phyloP scores from a whole-genome alignment of 2,888 invertebrate genomes.

The Pseudococcus longispinus region DNA sequence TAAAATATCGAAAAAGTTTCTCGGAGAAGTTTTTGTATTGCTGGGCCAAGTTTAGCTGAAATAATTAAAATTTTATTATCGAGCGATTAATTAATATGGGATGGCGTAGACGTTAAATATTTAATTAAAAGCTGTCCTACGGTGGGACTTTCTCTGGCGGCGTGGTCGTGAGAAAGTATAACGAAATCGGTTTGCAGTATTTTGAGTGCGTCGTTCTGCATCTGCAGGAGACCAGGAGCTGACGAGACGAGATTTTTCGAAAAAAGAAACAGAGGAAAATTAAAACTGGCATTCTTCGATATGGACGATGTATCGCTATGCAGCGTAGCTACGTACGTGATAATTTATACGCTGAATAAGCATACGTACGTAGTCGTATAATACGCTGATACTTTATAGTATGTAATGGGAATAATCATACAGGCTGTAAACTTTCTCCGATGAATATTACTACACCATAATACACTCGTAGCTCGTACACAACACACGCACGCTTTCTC shows the following conservation, averaged over 20 bases:
- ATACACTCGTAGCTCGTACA: no score
- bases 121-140: conserved; percentile 21
- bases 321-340: neutral
- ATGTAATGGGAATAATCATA: conserved; percentile 31
- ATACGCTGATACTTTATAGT: neutral
- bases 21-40: neutral
- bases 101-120: neutral
- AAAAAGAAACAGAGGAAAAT: neutral
- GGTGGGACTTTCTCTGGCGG: conserved; percentile 2
- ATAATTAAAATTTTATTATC: conserved; percentile 23
- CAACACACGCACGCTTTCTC: conserved; percentile 26
- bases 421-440: conserved; percentile 31
- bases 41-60: neutral
- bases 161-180: conserved; percentile 7
- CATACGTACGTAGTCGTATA: no score
- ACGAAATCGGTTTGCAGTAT: conserved; percentile 1
- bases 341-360: neutral
- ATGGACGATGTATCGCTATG: neutral
- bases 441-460: conserved; percentile 4
- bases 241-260: neutral
- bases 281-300: conserved; percentile 16
- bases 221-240: neutral
- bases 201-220: no score
- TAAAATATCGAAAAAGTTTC: conserved; percentile 18
- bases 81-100: neutral